Evolutionary conservation across 1,140 invertebrate genomes (phyloP).

Genomic region (Manduca sexta): DNA sequence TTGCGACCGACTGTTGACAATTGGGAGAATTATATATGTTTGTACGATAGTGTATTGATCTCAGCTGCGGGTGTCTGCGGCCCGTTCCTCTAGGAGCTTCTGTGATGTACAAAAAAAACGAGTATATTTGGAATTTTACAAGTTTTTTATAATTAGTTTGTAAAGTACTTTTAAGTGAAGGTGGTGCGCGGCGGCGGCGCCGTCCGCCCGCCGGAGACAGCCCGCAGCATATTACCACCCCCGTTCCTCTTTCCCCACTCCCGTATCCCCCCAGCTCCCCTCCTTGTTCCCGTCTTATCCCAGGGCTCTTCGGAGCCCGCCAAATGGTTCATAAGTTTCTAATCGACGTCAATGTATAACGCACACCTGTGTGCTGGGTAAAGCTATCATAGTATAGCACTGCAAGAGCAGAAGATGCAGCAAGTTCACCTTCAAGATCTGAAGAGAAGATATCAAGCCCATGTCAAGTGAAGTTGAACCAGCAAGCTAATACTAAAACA

Average conservation of each 20-base stretch:
- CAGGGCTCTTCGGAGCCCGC: slow-evolving; percentile 58
- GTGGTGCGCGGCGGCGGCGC: slow-evolving; percentile 36
- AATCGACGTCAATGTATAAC: slow-evolving; percentile 15
- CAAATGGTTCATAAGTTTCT: slow-evolving; percentile 50
- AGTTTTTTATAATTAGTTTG: slow-evolving; percentile 72
- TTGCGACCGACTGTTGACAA: slow-evolving; percentile 48
- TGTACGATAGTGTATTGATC: slow-evolving; percentile 66
- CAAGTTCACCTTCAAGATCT: too few species aligned
- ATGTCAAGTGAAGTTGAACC: too few species aligned
- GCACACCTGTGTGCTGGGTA: too few species aligned
- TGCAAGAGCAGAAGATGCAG: too few species aligned
- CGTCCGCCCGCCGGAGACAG: slow-evolving; percentile 27
- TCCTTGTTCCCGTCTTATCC: slow-evolving; percentile 49
- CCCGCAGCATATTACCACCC: slow-evolving; percentile 42
- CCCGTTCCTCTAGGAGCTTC: slow-evolving; percentile 46
- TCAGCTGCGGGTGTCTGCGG: slow-evolving; percentile 58
- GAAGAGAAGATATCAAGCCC: too few species aligned
- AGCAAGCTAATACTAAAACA: too few species aligned
- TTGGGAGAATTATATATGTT: slow-evolving; percentile 63
- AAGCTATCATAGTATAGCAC: too few species aligned
- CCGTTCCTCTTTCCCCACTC: slow-evolving; percentile 16
- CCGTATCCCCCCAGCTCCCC: slow-evolving; percentile 25
- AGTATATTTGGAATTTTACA: slow-evolving; percentile 70
- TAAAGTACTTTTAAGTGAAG: slow-evolving; percentile 69
- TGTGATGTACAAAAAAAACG: slow-evolving; percentile 69